Base-by-base conservation (phyloP, 1,140 invertebrate genomes). In the Goniozus legneri region DNA sequence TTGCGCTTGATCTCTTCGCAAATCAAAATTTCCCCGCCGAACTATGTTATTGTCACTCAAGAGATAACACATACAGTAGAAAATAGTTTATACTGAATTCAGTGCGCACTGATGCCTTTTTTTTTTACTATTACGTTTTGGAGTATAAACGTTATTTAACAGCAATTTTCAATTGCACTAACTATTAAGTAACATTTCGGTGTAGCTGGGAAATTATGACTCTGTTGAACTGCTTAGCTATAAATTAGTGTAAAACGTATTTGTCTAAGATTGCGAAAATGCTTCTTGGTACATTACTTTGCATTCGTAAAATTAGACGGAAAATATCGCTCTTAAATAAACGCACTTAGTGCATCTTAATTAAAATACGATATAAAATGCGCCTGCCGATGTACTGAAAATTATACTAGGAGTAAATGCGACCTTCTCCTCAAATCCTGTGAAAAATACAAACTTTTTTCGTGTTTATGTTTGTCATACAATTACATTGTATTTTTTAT, bases 251-350 rank as follows among this genome's bases (percentile, higher is more conserved):
- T 27, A 62, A 54, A 20, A 55, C 52, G 40, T 55, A 38, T 47
- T 53, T 56, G 38, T 53, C 47, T 51, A 44, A 52, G 50, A 36
- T 22, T 22, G 3, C 45, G 38, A 27, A 27, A 27, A 27, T 27
- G 10, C 10, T 10, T 27, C 24, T 27, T 10, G 24, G 10, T 10
- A 50, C 54, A 50, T 57, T 47, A 57, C 54, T 50, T 55, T 53
- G 47, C 47, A 62, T 58, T 56, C 47, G 51, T 48, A 32, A 37
- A 52, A 56, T 41, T 40, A 62, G 58, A 40, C 7, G 44, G 52
- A 52, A 54, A 8, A 2, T 16, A 22, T 10, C 24, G 13, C 18
- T 3, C 30, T 33, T 2, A 31, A 24, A 14, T 33, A 10, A 31
- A 37, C 47, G 15, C 24, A 32, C 30, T 19, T 20, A 22, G 16